Evolutionary conservation across 2,113 vertebrate species (phyloP), one percentile per base, ranked within the genome.

Genomic region (Pyxicephalus adspersus): DNA sequence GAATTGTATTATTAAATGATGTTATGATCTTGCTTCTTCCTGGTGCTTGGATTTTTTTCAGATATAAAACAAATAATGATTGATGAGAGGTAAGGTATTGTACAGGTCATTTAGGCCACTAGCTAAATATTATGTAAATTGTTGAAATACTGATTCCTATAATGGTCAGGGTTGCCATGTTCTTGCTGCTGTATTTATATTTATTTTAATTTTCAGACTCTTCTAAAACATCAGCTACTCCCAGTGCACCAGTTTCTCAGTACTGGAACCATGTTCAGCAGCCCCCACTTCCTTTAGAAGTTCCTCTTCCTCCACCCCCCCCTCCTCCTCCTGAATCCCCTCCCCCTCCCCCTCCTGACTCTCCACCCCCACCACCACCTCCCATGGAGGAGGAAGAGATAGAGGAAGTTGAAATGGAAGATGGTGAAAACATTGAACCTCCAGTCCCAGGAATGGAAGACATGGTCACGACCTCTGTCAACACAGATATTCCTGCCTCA

Each of bases 331-430:
- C 90, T 75, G 89, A 96, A 0, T 85, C 96, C 0, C 91, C 88
- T 23, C 15, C 84, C 0, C 87, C 86, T 0, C 87, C 0, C 83
- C 93, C 0, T 3, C 90, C 90, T 75, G 89, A 96, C 0, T 85
- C 96, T 0, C 91, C 88, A 23, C 15, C 84, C 0, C 87, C 86
- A 0, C 87, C 0, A 83, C 93, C 0, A 0, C 96, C 96, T 0
- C 95, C 95, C 1, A 92, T 92, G 2, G 97, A 96, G 76, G 95
- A 98, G 0, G 91, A 92, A 0, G 96, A 98, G 85, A 98, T 98
- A 64, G 94, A 97, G 87, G 97, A 99, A 85, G 97, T 98, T 68
- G 97, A 99, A 87, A 99, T 99, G 97, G 96, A 99, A 86, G 96
- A 95, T 3, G 93, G 89, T 4, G 94, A 95, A 75, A 90, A 94